Evolutionary conservation across 2,888 invertebrate species (phyloP), one percentile per base, ranked within the genome.

Genomic region (Aplocera efformata): DNA sequence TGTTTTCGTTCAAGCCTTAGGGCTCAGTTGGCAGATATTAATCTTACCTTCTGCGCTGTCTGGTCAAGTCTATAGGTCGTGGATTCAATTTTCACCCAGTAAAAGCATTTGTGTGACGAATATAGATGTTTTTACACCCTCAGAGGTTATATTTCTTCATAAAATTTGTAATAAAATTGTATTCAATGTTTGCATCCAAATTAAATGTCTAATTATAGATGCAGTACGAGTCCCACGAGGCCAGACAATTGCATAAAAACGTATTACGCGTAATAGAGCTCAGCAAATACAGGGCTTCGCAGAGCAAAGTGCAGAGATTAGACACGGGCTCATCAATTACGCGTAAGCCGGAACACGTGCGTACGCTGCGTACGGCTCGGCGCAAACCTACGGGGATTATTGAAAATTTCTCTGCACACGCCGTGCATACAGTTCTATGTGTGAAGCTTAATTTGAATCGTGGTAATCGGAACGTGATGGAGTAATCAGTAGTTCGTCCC

Each of bases 261-360:
- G 20, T 26, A 34, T 23, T 32, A 10, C 11, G 22, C 11, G 29
- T 10, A 32, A 6, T 30, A 31, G 10, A 20, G n/a, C 7, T 1
- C 22, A 20, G 31, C 35, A 32, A 28, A 40, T 25, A 23, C 10
- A 17, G 10, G 26, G 36, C 28, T 36, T 11, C 17, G 29, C 35
- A 37, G 63, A 74, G 72, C 75, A 78, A 77, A 83, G 81, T 79
- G 83, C 79, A 78, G 75, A 83, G 85, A 84, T 86, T 85, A 86
- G 81, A 74, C 73, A 68, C 65, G 61, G 73, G 64, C 67, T 79
- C 85, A 85, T 85, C 83, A 84, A 85, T 85, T 85, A 84, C 75
- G 60, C 54, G 68, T 85, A 85, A 86, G 79, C 85, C 86, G 66
- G 58, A 65, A 60, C 83, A 79, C 84, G 86, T 84, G 85, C 80